These are phyloP conservation scores for Empidonax alnorum DNA, from an alignment of 2,113 vertebrate genomes.

Conservation along the genomic window DNA sequence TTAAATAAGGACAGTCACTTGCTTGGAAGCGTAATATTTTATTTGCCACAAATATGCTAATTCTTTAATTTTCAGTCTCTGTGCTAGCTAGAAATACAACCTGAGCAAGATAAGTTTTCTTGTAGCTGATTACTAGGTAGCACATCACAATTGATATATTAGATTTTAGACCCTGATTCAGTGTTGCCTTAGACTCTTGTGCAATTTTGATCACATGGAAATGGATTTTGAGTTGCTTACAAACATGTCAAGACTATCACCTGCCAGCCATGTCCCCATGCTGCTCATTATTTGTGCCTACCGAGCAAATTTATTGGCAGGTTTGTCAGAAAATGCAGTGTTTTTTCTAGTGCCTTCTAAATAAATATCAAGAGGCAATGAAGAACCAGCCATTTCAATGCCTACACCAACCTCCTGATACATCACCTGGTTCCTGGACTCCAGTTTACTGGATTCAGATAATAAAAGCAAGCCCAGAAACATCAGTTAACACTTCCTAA, in stretches of 20 bases:
- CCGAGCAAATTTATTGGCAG: background rate
- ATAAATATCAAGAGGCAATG: background rate
- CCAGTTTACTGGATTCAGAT: background rate
- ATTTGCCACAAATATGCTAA: constrained; percentile 51
- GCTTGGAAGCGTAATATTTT: constrained; percentile 33
- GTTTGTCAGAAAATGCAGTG: background rate
- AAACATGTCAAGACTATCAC: constrained; percentile 1
- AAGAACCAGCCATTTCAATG: background rate
- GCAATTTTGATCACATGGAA: background rate
- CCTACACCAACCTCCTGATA: background rate
- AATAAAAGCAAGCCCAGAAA: background rate
- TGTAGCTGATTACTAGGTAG: background rate
- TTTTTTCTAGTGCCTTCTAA: background rate
- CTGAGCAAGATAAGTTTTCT: background rate
- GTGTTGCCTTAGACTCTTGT: background rate
- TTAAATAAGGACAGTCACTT: constrained; percentile 48
- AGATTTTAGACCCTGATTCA: background rate
- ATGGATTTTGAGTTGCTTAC: constrained; percentile 22
- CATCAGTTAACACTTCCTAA: background rate
- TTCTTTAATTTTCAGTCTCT: constrained; percentile 41
- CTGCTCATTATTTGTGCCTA: background rate
- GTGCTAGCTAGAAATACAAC: constrained; percentile 22
- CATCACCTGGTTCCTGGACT: background rate
- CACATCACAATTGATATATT: background rate
- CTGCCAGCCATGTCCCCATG: background rate